Conservation (phyloP, 2,797 vertebrate species). For the Mareca strepera region DNA sequence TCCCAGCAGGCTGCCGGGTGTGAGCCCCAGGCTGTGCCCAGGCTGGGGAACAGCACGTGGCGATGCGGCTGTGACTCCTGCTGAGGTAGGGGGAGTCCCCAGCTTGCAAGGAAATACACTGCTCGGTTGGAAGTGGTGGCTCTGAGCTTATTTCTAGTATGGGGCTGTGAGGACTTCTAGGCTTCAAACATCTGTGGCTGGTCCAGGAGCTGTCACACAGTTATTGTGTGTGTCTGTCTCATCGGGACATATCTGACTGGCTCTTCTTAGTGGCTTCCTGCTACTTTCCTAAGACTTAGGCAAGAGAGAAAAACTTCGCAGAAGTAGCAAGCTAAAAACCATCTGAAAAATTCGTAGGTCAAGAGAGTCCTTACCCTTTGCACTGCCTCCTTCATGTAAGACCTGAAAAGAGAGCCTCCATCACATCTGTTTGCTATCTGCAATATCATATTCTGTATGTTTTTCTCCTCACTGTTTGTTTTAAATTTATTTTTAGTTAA, state of each 20-base stretch:
- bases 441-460: background rate
- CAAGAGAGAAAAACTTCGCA: background rate
- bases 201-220: background rate
- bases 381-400: background rate
- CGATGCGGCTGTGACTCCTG: background rate
- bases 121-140: background rate
- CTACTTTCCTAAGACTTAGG: background rate
- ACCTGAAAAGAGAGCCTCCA: background rate
- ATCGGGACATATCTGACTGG: background rate
- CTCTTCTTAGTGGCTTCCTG: background rate
- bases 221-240: background rate
- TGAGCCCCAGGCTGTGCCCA: background rate
- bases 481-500: constrained; percentile 22
- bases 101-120: background rate
- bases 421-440: background rate
- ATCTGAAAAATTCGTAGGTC: background rate
- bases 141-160: background rate
- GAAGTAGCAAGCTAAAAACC: background rate
- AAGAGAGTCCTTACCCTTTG: background rate
- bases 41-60: background rate
- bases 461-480: background rate
- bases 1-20: fast-evolving
- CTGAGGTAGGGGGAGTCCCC: background rate
- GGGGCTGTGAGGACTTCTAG: background rate
- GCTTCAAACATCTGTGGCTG: background rate